Evolutionary conservation across 2,797 vertebrate species (phyloP), one percentile per base, ranked within the genome.

Genomic region (Liparis tanakae): DNA sequence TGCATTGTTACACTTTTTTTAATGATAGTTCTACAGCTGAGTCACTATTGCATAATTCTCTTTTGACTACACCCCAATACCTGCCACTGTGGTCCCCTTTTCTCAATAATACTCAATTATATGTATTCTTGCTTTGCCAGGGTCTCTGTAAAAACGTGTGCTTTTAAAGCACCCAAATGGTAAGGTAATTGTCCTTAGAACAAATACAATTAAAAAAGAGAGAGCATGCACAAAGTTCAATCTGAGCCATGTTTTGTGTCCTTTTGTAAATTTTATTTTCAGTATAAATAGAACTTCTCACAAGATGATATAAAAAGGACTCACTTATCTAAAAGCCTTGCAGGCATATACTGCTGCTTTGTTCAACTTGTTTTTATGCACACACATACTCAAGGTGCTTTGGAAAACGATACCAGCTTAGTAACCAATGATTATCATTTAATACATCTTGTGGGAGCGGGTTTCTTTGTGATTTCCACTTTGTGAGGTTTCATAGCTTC

Each of bases 21-120:
- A 79, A 80, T 88, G 86, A 88, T 82, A 80, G 76, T 87, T 88
- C 82, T 79, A 73, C 76, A 78, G 86, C 89, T 88, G 85, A 88
- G 79, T 93, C 89, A 92, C 74, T 65, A 22, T 74, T 92, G 82
- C 88, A 84, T 92, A 87, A 92, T 81, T 91, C 70, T 83, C 68
- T 64, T 83, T 89, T 93, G 91, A 92, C 85, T 83, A 77, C 79
- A 83, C 82, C 81, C 87, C 77, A 90, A 88, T 91, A 86, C 87
- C 83, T 85, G 76, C 84, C 82, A 72, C 82, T 74, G 66, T 57
- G 84, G 81, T 88, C 79, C 72, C 85, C 84, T 91, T 92, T 89
- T 92, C 83, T 92, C 88, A 92, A 86, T 93, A 90, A 90, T 93
- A 88, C 77, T 72, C 50, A 60, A 90, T 92, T 93, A 89, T 85